Evolutionary conservation across 2,113 vertebrate genomes (phyloP), one percentile per base, ranked within the genome.

Genomic region (Pica pica): DNA sequence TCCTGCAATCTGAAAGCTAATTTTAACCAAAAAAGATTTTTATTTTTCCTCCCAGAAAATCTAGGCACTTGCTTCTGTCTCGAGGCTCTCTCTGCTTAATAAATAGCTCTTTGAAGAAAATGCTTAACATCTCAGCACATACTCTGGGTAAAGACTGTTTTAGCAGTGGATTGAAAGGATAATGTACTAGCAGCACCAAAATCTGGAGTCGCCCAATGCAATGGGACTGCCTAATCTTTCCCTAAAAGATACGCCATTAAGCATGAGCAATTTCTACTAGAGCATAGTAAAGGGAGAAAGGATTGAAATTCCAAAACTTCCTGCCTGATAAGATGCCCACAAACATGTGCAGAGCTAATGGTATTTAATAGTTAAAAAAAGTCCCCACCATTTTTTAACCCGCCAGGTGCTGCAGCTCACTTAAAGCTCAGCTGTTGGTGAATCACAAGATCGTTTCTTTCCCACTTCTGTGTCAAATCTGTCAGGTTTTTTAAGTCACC

Each of bases 81-180:
- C 0, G 1, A 90, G 68, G 84, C 67, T 60, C 56, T 96, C 57
- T 50, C 33, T 7, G 18, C 73, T 80, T 95, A 90, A 92, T 94
- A 92, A 91, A 90, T 61, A 94, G 76, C 56, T 94, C 71, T 84
- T 93, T 70, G 87, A 52, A 95, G 83, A 89, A 95, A 94, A 87
- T 55, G 52, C 19, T 93, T 39, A 33, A 53, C 20, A 73, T 37
- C 76, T 74, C 73, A 65, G 57, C 49, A 41, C 28, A 67, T 46
- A 8, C 41, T 56, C 44, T 23, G 20, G n/a, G 59, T 37, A 33
- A 95, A 86, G 46, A 39, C 68, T 61, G 10, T 56, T 93, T 44
- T 20, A 93, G 65, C 39, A 52, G 44, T 33, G 52, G 53, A 61
- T 39, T 64, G 56, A 74, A 35, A 50, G 28, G 16, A 68, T 77